phyloP scores from a whole-genome alignment of 2,888 invertebrate species.

The Helleia helle region DNA sequence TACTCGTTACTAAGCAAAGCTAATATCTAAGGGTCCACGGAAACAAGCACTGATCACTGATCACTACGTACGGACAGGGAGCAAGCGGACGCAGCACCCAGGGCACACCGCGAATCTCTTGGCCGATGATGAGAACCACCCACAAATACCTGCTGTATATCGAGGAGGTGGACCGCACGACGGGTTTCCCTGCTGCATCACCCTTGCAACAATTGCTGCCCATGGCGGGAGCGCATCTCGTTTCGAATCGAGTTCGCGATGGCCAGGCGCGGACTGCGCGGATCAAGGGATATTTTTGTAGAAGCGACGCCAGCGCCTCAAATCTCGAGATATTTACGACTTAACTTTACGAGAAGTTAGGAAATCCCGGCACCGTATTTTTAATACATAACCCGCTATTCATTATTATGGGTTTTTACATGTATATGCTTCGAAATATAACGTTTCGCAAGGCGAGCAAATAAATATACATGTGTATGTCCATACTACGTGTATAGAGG shows the following conservation, averaged over 20 bases:
- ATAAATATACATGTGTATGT: too few species aligned
- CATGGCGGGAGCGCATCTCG: conserved; percentile 63
- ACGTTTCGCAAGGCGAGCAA: too few species aligned
- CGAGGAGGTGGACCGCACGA: conserved; percentile 59
- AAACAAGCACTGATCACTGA: conserved; percentile 20
- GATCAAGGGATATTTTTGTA: conserved; percentile 49
- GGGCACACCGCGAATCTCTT: conserved; percentile 46
- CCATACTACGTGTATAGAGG: too few species aligned
- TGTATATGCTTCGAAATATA: too few species aligned
- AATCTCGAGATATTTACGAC: conserved; percentile 29
- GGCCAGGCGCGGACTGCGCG: conserved; percentile 51
- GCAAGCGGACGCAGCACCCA: conserved; percentile 41
- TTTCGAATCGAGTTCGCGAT: conserved; percentile 48
- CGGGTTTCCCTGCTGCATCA: conserved; percentile 60
- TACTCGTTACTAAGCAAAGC: conserved; percentile 1
- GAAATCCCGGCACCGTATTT: conserved; percentile 4
- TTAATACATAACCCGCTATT: too few species aligned
- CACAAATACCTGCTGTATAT: conserved; percentile 68
- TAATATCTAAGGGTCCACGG: conserved; percentile 18
- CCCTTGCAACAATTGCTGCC: conserved; percentile 76
- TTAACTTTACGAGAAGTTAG: conserved; percentile 15
- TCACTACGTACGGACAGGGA: conserved; percentile 46
- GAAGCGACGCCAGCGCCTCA: conserved; percentile 45
- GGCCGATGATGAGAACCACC: conserved; percentile 45
- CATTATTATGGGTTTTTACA: too few species aligned